These are phyloP conservation scores for Eudemis profundana DNA, from an alignment of 2,888 invertebrate genomes.

Conservation along the genomic window DNA sequence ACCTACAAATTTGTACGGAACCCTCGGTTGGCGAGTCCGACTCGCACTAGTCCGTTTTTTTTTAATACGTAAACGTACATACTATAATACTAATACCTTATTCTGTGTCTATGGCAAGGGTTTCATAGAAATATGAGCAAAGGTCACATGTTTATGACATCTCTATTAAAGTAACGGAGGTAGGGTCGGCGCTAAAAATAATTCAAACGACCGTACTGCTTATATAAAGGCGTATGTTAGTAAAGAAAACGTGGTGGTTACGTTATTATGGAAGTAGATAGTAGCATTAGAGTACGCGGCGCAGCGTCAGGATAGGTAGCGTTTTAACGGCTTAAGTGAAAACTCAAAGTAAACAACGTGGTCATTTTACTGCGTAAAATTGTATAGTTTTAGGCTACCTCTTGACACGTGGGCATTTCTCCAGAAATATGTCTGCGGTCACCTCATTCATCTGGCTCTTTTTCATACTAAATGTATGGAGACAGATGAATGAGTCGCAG, in stretches of 20 bases:
- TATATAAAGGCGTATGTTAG: background rate
- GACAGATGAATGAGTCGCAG: no score
- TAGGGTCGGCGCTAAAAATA: background rate
- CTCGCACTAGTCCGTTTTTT: no score
- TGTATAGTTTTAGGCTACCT: background rate
- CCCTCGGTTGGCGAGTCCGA: no score
- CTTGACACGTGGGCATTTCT: background rate
- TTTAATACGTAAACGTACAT: no score
- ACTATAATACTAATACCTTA: no score
- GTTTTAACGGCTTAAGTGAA: background rate
- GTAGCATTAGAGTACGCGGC: background rate
- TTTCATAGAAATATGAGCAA: background rate
- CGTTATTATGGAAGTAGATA: background rate
- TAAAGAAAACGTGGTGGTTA: background rate
- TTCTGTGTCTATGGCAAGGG: background rate
- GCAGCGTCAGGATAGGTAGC: background rate
- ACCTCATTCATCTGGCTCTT: no score
- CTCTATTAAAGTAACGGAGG: background rate
- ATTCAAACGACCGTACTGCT: background rate
- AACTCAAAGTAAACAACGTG: background rate
- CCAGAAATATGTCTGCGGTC: no score
- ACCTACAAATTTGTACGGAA: no score
- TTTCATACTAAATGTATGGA: no score
- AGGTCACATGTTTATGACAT: background rate
- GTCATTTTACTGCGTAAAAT: background rate